Base-by-base conservation (phyloP, 2,888 invertebrate genomes). In the Tenthredo mesomela region DNA sequence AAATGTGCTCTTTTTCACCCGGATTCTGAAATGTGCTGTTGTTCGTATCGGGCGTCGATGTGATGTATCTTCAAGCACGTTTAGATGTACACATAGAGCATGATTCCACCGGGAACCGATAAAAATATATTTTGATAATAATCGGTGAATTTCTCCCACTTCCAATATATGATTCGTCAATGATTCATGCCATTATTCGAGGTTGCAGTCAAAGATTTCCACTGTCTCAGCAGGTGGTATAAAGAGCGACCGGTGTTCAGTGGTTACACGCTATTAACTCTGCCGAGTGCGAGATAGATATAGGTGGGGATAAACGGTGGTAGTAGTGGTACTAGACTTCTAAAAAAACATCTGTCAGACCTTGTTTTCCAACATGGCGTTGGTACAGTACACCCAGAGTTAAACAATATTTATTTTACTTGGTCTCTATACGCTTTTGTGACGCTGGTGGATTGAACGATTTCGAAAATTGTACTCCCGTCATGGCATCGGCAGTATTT, bases 241-340 rank as follows among this genome's bases (percentile, higher is more conserved):
- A n/a, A 73, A 73, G 71, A 73, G 1, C 71, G 71, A 73, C 71
- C 71, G 71, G 71, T 73, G 71, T 73, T 73, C 71, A 25, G 71
- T 73, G 71, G 71, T 73, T 73, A 73, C 71, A 73, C 71, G 71
- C 43, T 43, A 73, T 73, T 73, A 43, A 73, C n/a, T 40, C 10
- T 21, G 21, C 71, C 71, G 71, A 73, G 43, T 43, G 33, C 71
- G 40, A 40, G 2, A 12, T 6, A n/a, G n/a, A 43, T 12, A 0
- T 21, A 7, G 71, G 21, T 73, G n/a, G 18, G 71, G 15, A n/a
- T 40, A 40, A 40, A 71, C 40, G 15, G 40, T 40, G 3, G 7
- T 10, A 5, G 12, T 71, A 40, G 71, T 40, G 40, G 33, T 18
- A 25, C 9, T 33, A 73, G 18, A 9, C n/a, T 73, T 21, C 4